phyloP scores from a whole-genome alignment of 2,888 invertebrate species.

The Agapetus fuscipes region DNA sequence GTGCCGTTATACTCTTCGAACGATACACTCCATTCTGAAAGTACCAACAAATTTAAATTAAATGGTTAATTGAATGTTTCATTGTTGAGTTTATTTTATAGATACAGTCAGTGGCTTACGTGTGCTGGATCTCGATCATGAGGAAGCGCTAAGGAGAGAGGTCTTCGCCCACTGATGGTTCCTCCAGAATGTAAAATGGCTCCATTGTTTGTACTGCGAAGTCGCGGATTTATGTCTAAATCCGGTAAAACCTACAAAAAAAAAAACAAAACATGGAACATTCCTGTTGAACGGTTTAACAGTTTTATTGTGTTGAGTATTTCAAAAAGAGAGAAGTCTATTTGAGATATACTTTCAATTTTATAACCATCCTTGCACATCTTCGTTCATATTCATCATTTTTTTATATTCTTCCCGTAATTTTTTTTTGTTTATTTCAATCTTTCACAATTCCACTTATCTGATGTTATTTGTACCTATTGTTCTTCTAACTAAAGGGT shows the following conservation, averaged over 20 bases:
- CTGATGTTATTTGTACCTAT: too few relatives aligned
- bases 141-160: slow-evolving; percentile 28
- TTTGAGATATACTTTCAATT: too few relatives aligned
- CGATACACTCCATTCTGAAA: slow-evolving; percentile 40
- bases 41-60: not conserved
- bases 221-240: slow-evolving; percentile 52
- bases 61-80: not conserved
- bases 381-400: too few relatives aligned
- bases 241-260: slow-evolving; percentile 63
- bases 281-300: too few relatives aligned
- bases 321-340: too few relatives aligned
- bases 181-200: slow-evolving; percentile 74
- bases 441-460: too few relatives aligned
- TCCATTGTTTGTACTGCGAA: slow-evolving; percentile 75
- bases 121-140: slow-evolving; percentile 26
- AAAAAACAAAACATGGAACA: not conserved
- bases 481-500: too few relatives aligned
- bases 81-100: not conserved
- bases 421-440: too few relatives aligned
- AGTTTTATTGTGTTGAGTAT: too few relatives aligned
- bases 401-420: too few relatives aligned
- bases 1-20: slow-evolving; percentile 33
- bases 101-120: slow-evolving; percentile 1
- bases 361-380: too few relatives aligned
- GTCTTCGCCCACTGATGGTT: slow-evolving; percentile 65